Evolutionary conservation across 2,113 vertebrate species (phyloP).

Genomic region (Atrichornis clamosus): DNA sequence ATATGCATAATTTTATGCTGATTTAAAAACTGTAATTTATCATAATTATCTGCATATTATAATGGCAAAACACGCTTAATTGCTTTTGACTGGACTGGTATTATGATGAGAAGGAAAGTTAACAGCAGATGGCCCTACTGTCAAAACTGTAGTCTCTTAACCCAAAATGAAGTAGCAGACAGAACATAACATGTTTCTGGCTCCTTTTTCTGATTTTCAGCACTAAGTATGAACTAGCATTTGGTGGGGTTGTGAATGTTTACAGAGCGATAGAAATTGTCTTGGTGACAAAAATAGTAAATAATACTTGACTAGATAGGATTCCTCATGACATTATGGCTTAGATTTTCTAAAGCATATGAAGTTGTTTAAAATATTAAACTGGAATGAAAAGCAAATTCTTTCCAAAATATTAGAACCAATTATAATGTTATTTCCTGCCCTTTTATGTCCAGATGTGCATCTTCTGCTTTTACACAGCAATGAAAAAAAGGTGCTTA

Average conservation of each 20-base stretch:
- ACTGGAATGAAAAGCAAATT: not conserved
- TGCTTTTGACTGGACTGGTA: conserved; percentile 78
- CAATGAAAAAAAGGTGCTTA: not conserved
- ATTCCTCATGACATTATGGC: conserved; percentile 10
- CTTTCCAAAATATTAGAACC: not conserved
- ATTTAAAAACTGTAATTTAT: conserved; percentile 79
- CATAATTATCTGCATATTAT: conserved; percentile 81
- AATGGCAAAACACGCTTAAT: conserved; percentile 79
- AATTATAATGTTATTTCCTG: not conserved
- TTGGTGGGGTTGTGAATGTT: conserved; percentile 67
- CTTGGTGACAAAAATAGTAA: conserved; percentile 50
- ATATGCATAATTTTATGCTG: conserved; percentile 73
- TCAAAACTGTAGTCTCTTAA: conserved; percentile 69
- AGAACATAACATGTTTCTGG: conserved; percentile 55
- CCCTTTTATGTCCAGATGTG: not conserved
- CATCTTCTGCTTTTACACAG: not conserved
- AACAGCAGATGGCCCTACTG: conserved; percentile 77
- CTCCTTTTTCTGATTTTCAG: conserved; percentile 42
- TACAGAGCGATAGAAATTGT: conserved; percentile 57
- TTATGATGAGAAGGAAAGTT: conserved; percentile 72
- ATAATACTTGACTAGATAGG: conserved; percentile 19
- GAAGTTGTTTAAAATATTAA: conserved; percentile 17
- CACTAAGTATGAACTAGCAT: conserved; percentile 62
- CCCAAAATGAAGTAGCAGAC: conserved; percentile 69
- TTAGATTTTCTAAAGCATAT: conserved; percentile 9